These are phyloP conservation scores for Anthopleura sola DNA, from an alignment of 64 coral and sea anemone genomes.

Conservation along the genomic window DNA sequence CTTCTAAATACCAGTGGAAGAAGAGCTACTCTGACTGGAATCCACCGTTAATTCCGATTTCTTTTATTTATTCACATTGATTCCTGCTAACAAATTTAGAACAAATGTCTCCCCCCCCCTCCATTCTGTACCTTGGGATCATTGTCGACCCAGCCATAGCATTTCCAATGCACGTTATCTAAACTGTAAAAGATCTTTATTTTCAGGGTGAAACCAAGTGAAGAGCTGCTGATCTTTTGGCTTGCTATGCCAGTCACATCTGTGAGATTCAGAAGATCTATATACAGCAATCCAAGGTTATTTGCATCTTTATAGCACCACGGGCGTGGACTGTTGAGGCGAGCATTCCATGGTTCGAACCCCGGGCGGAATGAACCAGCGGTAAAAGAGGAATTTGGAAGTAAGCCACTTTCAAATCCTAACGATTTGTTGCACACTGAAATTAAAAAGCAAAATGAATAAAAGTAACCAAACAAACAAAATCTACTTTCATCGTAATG, in stretches of 20 bases:
- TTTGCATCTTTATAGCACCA: not conserved
- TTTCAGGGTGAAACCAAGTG: not conserved
- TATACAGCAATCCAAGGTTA: not conserved
- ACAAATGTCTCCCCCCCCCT: too few species aligned
- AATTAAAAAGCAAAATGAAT: not conserved
- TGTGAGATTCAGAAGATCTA: not conserved
- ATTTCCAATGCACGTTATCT: not conserved
- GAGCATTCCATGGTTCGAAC: conserved; percentile 14
- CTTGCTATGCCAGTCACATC: conserved; percentile 14
- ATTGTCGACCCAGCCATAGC: not conserved
- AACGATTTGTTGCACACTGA: conserved; percentile 18
- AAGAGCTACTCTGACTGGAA: too few species aligned
- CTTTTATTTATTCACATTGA: too few species aligned
- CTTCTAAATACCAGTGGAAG: too few species aligned
- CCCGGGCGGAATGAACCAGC: conserved; percentile 4
- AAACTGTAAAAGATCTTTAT: not conserved
- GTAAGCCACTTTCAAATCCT: conserved; percentile 1
- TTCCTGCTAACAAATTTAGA: too few species aligned
- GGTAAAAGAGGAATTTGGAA: not conserved
- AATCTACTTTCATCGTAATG: too few species aligned
- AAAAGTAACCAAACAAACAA: not conserved
- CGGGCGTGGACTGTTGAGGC: not conserved
- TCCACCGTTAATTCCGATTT: too few species aligned
- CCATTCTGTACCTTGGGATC: too few species aligned
- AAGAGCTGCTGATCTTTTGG: not conserved